A percentile compares a stretch with the other conserved stretches of the same genome.
These are phyloP conservation scores for Junco hyemalis DNA, from an alignment of 2,113 vertebrate genomes.

Conservation along the genomic window DNA sequence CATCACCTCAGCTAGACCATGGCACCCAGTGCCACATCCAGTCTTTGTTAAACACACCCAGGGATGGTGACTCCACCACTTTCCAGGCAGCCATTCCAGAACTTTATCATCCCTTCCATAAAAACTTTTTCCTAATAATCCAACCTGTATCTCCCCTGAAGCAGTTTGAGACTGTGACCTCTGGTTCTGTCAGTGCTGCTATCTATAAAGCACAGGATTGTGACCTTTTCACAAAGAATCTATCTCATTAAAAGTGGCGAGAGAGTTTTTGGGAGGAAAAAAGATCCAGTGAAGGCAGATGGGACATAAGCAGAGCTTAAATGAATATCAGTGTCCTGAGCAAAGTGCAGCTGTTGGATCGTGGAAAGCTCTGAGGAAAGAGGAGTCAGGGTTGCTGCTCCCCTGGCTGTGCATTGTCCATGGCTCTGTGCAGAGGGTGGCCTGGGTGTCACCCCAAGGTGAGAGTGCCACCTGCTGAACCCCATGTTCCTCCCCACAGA, in stretches of 20 bases:
- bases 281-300: neutral
- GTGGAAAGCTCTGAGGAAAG: neutral
- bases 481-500: neutral
- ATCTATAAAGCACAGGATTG: neutral
- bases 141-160: neutral
- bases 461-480: constrained; percentile 47
- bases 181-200: neutral
- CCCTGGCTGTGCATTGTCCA: neutral
- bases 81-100: neutral
- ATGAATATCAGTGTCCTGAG: rapidly evolving
- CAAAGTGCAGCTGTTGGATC: neutral
- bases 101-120: neutral
- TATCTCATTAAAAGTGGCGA: neutral
- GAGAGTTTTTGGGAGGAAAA: neutral
- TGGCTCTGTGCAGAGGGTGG: neutral
- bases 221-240: neutral
- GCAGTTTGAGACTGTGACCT: neutral
- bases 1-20: neutral
- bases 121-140: neutral
- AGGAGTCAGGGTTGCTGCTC: neutral
- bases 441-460: neutral
- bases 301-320: neutral
- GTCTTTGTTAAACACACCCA: neutral
- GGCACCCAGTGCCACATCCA: neutral
- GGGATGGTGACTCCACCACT: neutral